Base-by-base conservation (phyloP, 2,888 invertebrate genomes). In the Gari tellinella region DNA sequence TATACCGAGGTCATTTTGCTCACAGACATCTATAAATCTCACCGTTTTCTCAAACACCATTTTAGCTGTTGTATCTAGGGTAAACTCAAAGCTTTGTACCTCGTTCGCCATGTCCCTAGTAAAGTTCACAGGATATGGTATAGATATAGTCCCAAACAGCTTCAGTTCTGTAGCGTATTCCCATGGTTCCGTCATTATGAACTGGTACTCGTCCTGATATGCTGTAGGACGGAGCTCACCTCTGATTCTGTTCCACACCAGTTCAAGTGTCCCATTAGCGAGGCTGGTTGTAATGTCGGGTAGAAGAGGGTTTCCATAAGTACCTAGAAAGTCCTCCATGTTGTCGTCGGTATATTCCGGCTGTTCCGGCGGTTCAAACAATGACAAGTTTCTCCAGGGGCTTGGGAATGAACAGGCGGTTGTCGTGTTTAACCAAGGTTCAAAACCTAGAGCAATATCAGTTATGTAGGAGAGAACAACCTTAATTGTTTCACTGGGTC, bases 121-220 rank as follows among this genome's bases (percentile, higher is more conserved):
- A 21, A 55, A 55, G 17, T 41, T 41, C 1, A 37, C 37, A 1
- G 19, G 55, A 23, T 40, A 55, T 14, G 23, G 40, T 21, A 55
- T 40, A 15, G 66, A 55, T 14, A 38, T 46, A 14, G 63, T 61
- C 40, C 66, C 64, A 31, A 15, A 55, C 1, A 58, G 15, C 0
- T 53, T 55, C 10, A 55, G 51, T 40, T 70, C 72, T 2, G 72
- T 49, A 0, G 70, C 74, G 49, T 64, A 72, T 51, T 79, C 78
- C 78, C 74, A 79, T n/a, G 78, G 78, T 1, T 64, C 63, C 2
- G 49, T 25, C 48, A 79, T 56, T 49, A 65, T 52, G 25, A 79
- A 65, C 15, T 48, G n/a, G 31, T 74, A 69, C 7, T 40, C 12
- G 15, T 66, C 53, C 12, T 8, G 40, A 0, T 43, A 19, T 26